Percentiles rank a stretch among this genome's conserved stretches.
Evolutionary conservation across 2,888 invertebrate genomes (phyloP).

Genomic region (Acronicta psi): DNA sequence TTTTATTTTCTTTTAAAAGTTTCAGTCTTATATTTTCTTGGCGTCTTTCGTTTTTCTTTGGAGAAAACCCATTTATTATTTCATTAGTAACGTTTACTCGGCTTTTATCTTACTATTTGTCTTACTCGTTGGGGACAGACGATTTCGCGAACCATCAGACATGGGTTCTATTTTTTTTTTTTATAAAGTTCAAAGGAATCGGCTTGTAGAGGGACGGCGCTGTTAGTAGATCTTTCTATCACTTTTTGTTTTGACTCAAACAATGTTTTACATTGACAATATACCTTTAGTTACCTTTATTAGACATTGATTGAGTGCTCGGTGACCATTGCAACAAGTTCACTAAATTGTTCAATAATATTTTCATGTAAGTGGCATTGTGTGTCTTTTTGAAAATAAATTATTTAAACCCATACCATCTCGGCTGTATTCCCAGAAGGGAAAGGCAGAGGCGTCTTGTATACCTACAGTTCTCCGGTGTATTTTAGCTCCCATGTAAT

Average conservation of each 20-base stretch:
- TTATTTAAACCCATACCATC: too few relatives aligned
- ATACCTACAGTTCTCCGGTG: too few relatives aligned
- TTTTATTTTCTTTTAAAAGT: slow-evolving; percentile 17
- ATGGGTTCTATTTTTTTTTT: slow-evolving; percentile 29
- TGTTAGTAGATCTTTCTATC: background rate
- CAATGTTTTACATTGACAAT: too few relatives aligned
- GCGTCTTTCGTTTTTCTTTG: slow-evolving; percentile 50
- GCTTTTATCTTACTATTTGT: slow-evolving; percentile 65
- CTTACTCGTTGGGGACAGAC: slow-evolving; percentile 58
- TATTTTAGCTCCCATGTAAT: too few relatives aligned
- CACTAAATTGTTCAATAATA: too few relatives aligned
- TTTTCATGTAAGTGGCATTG: too few relatives aligned
- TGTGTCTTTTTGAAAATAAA: too few relatives aligned
- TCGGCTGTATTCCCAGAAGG: too few relatives aligned
- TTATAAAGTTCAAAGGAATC: slow-evolving; percentile 15
- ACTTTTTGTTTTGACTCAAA: background rate
- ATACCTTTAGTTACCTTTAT: too few relatives aligned
- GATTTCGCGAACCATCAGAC: slow-evolving; percentile 24
- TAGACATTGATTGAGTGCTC: too few relatives aligned
- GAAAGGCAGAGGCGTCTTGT: too few relatives aligned
- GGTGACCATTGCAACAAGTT: too few relatives aligned
- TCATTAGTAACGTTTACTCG: slow-evolving; percentile 68
- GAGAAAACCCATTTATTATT: slow-evolving; percentile 68
- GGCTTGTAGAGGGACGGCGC: background rate
- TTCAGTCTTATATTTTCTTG: slow-evolving; percentile 21